Evolutionary conservation across 2,113 vertebrate genomes (phyloP).

Genomic region (Cacatua alba): DNA sequence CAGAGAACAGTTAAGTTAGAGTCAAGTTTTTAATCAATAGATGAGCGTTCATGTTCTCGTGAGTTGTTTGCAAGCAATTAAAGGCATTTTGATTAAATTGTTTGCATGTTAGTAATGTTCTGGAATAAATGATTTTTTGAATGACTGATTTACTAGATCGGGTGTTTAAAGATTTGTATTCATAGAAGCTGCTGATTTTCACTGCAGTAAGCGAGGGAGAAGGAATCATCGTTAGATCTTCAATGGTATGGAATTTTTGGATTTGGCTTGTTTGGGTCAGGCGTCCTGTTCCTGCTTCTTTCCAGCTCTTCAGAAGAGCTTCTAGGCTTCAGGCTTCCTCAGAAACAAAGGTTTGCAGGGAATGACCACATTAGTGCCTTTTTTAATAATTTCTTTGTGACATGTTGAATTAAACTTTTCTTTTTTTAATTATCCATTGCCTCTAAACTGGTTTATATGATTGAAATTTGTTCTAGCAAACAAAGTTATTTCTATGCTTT

Average conservation of each 20-base stretch:
- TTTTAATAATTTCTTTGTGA: background rate
- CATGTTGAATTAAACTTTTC: background rate
- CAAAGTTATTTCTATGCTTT: background rate
- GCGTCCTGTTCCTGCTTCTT: background rate
- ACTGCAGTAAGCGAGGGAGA: background rate
- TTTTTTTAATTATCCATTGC: background rate
- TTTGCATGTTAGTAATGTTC: background rate
- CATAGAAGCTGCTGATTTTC: background rate
- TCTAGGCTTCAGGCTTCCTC: background rate
- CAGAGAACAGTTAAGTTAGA: background rate
- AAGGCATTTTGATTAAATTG: background rate
- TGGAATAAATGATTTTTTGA: background rate
- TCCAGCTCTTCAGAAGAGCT: background rate
- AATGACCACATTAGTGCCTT: background rate
- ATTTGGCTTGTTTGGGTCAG: background rate
- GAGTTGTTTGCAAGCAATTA: background rate
- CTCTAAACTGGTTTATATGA: background rate
- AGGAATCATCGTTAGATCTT: background rate
- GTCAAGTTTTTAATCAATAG: background rate
- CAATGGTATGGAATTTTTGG: background rate
- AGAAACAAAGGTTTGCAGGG: background rate
- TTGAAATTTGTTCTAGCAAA: background rate
- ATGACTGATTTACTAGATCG: background rate
- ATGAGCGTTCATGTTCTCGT: background rate
- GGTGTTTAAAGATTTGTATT: background rate